Conservation (phyloP, 2,888 invertebrate genomes). For the Eupeodes latifasciatus region DNA sequence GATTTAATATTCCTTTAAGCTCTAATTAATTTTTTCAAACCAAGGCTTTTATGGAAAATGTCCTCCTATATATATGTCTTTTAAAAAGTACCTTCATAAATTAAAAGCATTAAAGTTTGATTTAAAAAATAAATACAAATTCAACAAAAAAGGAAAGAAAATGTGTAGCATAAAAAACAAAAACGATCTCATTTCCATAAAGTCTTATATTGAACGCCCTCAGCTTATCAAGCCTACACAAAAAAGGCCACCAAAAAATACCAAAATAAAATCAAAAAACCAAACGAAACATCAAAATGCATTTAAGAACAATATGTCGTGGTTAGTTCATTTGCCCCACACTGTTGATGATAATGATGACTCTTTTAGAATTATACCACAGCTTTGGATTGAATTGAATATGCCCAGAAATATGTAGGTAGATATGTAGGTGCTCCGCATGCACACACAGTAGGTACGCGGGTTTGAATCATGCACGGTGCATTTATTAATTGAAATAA, state of each 20-base stretch:
- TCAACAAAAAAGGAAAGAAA: background rate
- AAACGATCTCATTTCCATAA: conserved; percentile 65
- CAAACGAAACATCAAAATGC: conserved; percentile 59
- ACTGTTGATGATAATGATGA: conserved; percentile 67
- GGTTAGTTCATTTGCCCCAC: conserved; percentile 70
- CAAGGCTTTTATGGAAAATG: background rate
- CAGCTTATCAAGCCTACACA: conserved; percentile 43
- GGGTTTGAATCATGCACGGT: conserved; percentile 69
- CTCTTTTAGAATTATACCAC: conserved; percentile 73
- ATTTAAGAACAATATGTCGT: conserved; percentile 70
- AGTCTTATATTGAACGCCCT: conserved; percentile 61
- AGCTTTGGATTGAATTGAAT: conserved; percentile 36
- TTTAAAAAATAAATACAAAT: background rate
- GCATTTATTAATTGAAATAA: conserved; percentile 76
- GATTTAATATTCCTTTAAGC: too few species aligned
- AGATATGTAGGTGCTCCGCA: conserved; percentile 37
- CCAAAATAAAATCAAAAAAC: conserved; percentile 11
- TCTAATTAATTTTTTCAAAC: too few species aligned
- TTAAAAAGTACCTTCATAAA: conserved; percentile 15
- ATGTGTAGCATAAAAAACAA: background rate
- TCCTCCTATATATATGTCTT: background rate
- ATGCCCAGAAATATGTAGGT: conserved; percentile 39
- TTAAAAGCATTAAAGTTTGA: background rate
- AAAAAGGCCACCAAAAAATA: conserved; percentile 20
- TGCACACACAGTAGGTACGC: background rate